These are phyloP conservation scores for Oenanthe oenanthe DNA, from an alignment of 2,113 vertebrate species.

Conservation along the genomic window DNA sequence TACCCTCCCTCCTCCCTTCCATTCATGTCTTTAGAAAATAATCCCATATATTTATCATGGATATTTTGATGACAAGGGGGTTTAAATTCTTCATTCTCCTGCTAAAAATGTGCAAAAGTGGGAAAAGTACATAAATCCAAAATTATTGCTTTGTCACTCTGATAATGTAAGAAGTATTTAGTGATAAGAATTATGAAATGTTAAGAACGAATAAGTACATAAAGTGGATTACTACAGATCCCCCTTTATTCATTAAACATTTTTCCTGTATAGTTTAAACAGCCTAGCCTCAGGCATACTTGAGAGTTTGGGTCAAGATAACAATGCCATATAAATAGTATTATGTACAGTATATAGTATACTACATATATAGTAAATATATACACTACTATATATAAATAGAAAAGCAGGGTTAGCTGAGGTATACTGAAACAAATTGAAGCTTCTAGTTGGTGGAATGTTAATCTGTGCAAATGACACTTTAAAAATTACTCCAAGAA, in stretches of 20 bases:
- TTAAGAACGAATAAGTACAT: not conserved
- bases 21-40: not conserved
- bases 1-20: not conserved
- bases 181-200: not conserved
- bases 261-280: not conserved
- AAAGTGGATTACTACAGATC: not conserved
- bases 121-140: not conserved
- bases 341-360: not conserved
- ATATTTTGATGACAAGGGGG: not conserved
- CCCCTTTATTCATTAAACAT: not conserved
- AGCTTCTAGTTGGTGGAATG: not conserved
- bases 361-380: too few species aligned
- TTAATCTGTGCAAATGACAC: not conserved
- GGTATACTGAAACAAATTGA: not conserved
- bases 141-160: not conserved
- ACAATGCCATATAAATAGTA: not conserved
- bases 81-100: not conserved
- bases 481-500: not conserved
- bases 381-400: not conserved
- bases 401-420: not conserved
- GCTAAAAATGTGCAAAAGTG: not conserved
- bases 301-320: not conserved
- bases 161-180: not conserved
- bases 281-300: not conserved
- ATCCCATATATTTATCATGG: not conserved